Conservation (phyloP, 2,888 invertebrate genomes). For the Heliconius erato region DNA sequence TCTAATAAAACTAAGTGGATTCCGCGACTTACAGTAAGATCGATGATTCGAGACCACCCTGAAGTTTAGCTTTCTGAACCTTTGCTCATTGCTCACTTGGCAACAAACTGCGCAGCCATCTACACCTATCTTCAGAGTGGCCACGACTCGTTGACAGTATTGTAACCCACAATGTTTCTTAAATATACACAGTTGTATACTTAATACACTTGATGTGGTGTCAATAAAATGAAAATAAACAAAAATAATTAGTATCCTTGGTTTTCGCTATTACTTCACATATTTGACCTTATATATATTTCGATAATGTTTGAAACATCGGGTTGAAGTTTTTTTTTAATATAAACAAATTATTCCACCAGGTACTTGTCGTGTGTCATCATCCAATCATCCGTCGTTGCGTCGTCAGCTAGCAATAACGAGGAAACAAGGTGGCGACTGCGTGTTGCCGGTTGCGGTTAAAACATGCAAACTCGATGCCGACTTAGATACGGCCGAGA, state of each 20-base stretch:
- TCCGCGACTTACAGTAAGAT: too few relatives aligned
- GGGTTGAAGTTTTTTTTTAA: not conserved
- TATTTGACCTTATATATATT: not conserved
- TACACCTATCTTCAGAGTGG: too few relatives aligned
- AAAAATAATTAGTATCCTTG: not conserved
- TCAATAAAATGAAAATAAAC: too few relatives aligned
- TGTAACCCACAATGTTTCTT: too few relatives aligned
- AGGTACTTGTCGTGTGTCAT: slow-evolving; percentile 81
- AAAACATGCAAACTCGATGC: slow-evolving; percentile 99
- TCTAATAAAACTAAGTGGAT: not conserved
- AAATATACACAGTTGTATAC: too few relatives aligned
- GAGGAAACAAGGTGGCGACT: slow-evolving; percentile 72
- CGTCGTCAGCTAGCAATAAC: slow-evolving; percentile 71
- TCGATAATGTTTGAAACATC: not conserved
- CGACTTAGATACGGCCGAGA: slow-evolving; percentile 95
- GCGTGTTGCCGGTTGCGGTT: slow-evolving; percentile 95
- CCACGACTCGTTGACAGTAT: too few relatives aligned
- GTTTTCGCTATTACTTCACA: not conserved
- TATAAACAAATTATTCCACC: not conserved
- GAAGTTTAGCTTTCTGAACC: too few relatives aligned
- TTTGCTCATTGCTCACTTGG: too few relatives aligned
- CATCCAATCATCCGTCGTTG: slow-evolving; percentile 79
- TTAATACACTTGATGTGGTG: too few relatives aligned
- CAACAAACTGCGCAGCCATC: too few relatives aligned
- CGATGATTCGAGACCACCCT: too few relatives aligned